Evolutionary conservation across 2,113 vertebrate species (phyloP).

Genomic region (Ptilonorhynchus violaceus): DNA sequence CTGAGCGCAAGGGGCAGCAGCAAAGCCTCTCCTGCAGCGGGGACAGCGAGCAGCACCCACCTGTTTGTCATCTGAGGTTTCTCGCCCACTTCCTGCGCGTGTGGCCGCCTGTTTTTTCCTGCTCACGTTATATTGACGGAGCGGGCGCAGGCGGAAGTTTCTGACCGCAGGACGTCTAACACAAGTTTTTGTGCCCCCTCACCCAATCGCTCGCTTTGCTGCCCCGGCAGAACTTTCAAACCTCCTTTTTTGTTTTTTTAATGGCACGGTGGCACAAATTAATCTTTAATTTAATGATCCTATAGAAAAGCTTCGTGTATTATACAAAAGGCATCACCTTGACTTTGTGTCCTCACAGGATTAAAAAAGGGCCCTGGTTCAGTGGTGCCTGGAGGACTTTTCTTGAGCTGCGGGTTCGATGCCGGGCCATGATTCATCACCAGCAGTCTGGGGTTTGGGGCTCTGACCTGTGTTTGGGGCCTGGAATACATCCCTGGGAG

Average conservation of each 20-base stretch:
- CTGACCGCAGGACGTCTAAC: conserved; percentile 9
- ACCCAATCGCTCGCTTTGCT: background rate
- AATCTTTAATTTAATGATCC: background rate
- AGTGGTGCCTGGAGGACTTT: background rate
- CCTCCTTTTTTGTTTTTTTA: background rate
- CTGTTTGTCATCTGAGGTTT: conserved; percentile 48
- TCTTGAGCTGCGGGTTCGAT: background rate
- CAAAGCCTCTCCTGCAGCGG: background rate
- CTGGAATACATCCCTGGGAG: no score
- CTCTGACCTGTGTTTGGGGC: background rate
- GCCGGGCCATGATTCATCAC: background rate
- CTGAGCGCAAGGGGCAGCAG: background rate
- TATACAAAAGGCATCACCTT: background rate
- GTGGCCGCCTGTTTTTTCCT: conserved; percentile 29
- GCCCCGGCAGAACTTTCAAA: background rate
- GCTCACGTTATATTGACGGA: conserved; percentile 4
- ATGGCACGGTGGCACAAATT: background rate
- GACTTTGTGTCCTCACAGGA: background rate
- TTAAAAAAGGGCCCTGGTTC: accelerated
- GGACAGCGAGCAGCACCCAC: conserved; percentile 49
- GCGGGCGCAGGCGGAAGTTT: conserved; percentile 1
- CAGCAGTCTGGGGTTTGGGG: background rate
- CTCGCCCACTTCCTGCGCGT: background rate
- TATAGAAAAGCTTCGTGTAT: accelerated
- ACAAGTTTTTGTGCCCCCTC: background rate